Percentiles rank a stretch among this genome's conserved stretches.
These are phyloP conservation scores for Aspidapion aeneum DNA, from an alignment of 2,888 invertebrate genomes.

Conservation along the genomic window DNA sequence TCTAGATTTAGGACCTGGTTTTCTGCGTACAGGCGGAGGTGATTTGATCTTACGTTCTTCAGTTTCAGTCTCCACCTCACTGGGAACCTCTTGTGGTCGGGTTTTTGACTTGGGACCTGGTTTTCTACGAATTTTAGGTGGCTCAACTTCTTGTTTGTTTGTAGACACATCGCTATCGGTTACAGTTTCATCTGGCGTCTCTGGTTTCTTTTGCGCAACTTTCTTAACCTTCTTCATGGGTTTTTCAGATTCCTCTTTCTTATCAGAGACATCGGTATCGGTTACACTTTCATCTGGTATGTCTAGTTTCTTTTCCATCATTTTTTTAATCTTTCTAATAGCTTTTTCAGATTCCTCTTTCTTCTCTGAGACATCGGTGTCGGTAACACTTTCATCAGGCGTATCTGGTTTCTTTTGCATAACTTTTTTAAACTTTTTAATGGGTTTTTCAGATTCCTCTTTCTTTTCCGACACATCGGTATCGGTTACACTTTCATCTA, in stretches of 20 bases:
- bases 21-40: conserved; percentile 22
- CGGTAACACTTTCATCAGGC: neutral
- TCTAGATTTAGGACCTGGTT: conserved; percentile 23
- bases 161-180: conserved; percentile 4
- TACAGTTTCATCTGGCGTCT: neutral
- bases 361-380: neutral
- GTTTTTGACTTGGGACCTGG: conserved; percentile 20
- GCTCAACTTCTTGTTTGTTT: conserved; percentile 4
- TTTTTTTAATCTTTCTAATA: neutral
- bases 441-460: conserved; percentile 6
- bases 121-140: conserved; percentile 7
- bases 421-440: neutral
- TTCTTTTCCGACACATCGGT: conserved; percentile 5
- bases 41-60: neutral
- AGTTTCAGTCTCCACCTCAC: neutral
- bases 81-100: neutral
- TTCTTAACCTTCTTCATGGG: neutral
- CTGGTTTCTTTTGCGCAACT: neutral
- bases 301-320: neutral
- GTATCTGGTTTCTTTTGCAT: neutral
- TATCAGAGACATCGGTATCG: neutral
- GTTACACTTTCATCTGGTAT: neutral
- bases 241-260: neutral
- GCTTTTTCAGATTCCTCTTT: neutral
- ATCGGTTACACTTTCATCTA: neutral